Base-by-base conservation (phyloP, 2,113 vertebrate species). In the Heloderma charlesbogerti region DNA sequence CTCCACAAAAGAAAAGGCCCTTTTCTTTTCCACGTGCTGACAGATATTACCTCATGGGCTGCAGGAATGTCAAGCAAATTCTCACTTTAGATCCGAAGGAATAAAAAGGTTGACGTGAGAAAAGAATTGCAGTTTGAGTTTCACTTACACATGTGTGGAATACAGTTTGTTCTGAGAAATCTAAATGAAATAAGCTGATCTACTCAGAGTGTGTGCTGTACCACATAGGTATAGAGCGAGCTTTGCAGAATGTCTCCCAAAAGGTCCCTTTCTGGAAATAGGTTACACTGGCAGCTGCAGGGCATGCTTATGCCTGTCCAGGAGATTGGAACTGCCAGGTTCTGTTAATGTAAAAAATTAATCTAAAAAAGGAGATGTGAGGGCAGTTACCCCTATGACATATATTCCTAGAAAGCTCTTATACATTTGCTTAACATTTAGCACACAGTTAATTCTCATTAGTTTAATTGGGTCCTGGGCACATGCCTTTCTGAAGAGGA, bases 271-370 rank as follows among this genome's bases (percentile, higher is more conserved):
- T 75, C 43, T 75, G 31, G 40, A 89, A 84, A 48, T 89, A 72
- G 45, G 25, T 54, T 81, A 60, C 25, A 31, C 9, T 89, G 54
- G 37, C 29, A 48, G 69, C 69, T 77, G 10, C 54, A 60, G 54
- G 40, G 29, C 71, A 89, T 25, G 20, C 5, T 84, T 72, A n/a
- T 66, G 31, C 40, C 54, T 48, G 10, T 88, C 72, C 31, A 51
- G 54, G 27, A 63, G 20, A 85, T 27, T 48, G 31, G 43, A 78
- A 91, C 16, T 90, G 75, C 18, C 25, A 88, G 18, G 6, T 89
- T 84, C 43, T 92, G 71, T 13, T 71, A 29, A 89, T 80, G 34
- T 57, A 54, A 92, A 90, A 94, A 16, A 18, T 40, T 18, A 86
- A 90, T 9, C 15, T 93, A n/a, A 77, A 74, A 5, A 91, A 37